phyloP scores from a whole-genome alignment of 2,113 vertebrate genomes.

The Neomonachus schauinslandi region DNA sequence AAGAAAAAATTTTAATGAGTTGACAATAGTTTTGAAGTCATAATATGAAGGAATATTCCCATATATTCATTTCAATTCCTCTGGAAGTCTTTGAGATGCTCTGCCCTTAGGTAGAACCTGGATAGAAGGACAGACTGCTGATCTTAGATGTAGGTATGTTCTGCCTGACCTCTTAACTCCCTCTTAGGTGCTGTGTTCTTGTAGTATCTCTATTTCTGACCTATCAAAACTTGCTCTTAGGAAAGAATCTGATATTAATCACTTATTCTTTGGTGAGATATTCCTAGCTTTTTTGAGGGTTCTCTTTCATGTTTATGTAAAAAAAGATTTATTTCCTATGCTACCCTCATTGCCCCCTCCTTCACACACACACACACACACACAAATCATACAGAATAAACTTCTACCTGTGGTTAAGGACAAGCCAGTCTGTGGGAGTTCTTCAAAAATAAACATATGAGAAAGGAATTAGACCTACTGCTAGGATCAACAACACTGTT shows the following conservation, averaged over 20 bases:
- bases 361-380: neutral
- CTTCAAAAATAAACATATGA: conserved; percentile 56
- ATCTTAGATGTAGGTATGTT: neutral
- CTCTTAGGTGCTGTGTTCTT: neutral
- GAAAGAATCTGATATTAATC: conserved; percentile 5
- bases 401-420: conserved; percentile 12
- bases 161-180: neutral
- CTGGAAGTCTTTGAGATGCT: neutral
- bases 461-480: conserved; percentile 48
- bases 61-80: conserved; percentile 43
- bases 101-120: neutral
- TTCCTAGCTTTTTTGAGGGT: neutral
- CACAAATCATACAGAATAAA: conserved; percentile 30
- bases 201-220: neutral
- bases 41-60: neutral
- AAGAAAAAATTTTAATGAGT: conserved; percentile 37
- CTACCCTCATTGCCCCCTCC: neutral
- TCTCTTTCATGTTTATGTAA: conserved; percentile 39
- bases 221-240: conserved; percentile 29
- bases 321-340: neutral
- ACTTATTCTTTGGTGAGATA: conserved; percentile 4
- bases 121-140: neutral
- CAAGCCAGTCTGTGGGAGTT: conserved; percentile 41
- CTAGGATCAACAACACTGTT: neutral
- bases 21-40: conserved; percentile 1